A percentile compares a stretch with the other conserved stretches of the same genome.
Evolutionary conservation across 1,140 invertebrate species (phyloP).

Genomic region (Plectrocnemia conspersa): DNA sequence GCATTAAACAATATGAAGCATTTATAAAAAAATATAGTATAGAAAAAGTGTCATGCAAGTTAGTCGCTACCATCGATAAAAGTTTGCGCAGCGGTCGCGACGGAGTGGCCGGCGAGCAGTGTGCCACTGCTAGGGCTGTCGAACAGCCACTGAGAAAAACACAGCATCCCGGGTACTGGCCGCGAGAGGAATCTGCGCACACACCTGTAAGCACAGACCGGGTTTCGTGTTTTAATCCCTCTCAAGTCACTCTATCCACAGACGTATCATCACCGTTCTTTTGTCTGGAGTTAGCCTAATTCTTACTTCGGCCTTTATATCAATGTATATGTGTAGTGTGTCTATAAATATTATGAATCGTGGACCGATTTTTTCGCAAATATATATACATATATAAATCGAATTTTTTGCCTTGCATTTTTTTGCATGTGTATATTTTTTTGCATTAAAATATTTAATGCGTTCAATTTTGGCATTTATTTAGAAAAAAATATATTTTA

Average conservation of each 20-base stretch:
- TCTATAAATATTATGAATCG: too few relatives aligned
- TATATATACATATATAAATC: background rate
- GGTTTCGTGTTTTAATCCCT: too few relatives aligned
- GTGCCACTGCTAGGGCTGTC: conserved; percentile 24
- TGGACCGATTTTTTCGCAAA: background rate
- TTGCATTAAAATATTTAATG: background rate
- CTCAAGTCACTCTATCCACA: too few relatives aligned
- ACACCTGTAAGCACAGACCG: too few relatives aligned
- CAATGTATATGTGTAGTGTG: too few relatives aligned
- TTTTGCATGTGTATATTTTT: background rate
- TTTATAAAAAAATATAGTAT: too few relatives aligned
- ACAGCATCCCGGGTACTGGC: background rate
- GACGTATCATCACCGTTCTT: too few relatives aligned
- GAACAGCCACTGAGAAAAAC: conserved; percentile 27
- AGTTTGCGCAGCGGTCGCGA: conserved; percentile 14
- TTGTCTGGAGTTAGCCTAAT: too few relatives aligned
- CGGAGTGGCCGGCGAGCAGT: conserved; percentile 8
- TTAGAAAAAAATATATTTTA: too few relatives aligned
- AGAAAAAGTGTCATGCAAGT: background rate
- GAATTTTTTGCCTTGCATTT: too few relatives aligned
- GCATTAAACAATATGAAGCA: too few relatives aligned
- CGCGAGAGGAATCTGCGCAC: background rate
- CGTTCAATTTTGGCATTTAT: background rate
- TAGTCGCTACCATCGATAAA: conserved; percentile 24
- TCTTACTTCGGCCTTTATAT: too few relatives aligned